phyloP scores from a whole-genome alignment of 2,113 vertebrate genomes.

The Meleagris gallopavo region DNA sequence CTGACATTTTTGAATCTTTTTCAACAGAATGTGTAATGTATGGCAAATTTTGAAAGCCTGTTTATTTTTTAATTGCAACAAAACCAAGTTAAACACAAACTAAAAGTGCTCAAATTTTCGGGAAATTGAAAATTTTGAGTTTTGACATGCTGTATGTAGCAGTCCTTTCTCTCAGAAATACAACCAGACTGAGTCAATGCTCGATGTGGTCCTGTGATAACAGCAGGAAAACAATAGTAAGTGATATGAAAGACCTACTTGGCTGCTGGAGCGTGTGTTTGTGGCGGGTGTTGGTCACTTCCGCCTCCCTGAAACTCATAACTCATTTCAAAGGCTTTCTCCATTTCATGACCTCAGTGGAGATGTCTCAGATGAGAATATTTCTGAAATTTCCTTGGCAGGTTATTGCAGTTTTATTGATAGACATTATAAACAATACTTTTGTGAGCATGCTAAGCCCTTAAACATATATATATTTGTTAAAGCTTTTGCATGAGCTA shows the following conservation, averaged over 20 bases:
- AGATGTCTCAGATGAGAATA: constrained; percentile 38
- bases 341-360: neutral
- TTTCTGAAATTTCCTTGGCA: constrained; percentile 37
- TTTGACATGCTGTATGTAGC: neutral
- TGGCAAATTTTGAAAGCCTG: neutral
- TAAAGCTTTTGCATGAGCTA: neutral
- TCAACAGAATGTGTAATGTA: neutral
- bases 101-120: neutral
- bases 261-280: neutral
- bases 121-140: neutral
- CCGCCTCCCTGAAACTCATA: neutral
- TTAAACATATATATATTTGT: neutral
- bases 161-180: neutral
- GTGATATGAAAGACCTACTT: neutral
- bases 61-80: neutral
- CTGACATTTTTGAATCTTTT: neutral
- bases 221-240: neutral
- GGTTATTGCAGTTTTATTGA: constrained; percentile 29
- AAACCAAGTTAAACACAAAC: fast-evolving
- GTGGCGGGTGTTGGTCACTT: neutral
- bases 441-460: neutral
- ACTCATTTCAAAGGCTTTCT: constrained; percentile 58
- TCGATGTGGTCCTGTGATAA: neutral
- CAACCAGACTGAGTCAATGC: neutral
- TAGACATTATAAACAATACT: neutral